Base-by-base conservation (phyloP, 1,140 invertebrate species). In the Drosophila quadrilineata region DNA sequence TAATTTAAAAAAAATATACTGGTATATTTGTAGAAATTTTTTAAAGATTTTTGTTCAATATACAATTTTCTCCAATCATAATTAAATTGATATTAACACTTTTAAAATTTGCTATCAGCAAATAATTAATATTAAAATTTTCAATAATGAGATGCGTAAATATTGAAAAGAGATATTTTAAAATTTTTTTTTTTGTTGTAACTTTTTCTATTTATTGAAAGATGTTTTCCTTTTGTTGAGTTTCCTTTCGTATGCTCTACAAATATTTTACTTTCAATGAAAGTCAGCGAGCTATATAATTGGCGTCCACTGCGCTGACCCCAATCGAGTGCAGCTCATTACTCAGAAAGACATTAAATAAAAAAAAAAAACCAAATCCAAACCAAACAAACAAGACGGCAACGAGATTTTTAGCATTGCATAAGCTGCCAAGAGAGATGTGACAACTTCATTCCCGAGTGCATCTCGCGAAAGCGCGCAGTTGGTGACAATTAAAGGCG, bases 181-280 rank as follows among this genome's bases (percentile, higher is more conserved):
- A 26, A 43, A 21, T 10, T 22, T 43, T 10, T 43, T 0, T 14
- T 40, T 14, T 36, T 36, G 19, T 9, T 38, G 1, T 38, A 10
- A n/a, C 35, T 33, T 3, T 2, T 12, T 33, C 31, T 12, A 33
- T 49, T 3, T 3, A 3, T 9, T 9, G 29, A 35, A 50, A 17
- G 29, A n/a, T 33, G 45, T 77, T 82, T 84, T 82, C 69, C 77
- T 77, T 85, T 82, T 70, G 73, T 74, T 85, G 82, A 69, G 85
- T 82, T 82, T 82, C 69, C 62, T 82, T 76, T 84, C 63, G 45
- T 70, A 60, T 63, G 73, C 70, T 82, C 73, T 49, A 66, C 79
- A 82, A 82, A 77, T 82, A 82, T 77, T 82, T 82, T 68, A 85
- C 77, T 82, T 82, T 82, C 77, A 80, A 85, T 84, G 77, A 82